Conservation (phyloP, 2,797 vertebrate genomes). For the Choloepus didactylus region DNA sequence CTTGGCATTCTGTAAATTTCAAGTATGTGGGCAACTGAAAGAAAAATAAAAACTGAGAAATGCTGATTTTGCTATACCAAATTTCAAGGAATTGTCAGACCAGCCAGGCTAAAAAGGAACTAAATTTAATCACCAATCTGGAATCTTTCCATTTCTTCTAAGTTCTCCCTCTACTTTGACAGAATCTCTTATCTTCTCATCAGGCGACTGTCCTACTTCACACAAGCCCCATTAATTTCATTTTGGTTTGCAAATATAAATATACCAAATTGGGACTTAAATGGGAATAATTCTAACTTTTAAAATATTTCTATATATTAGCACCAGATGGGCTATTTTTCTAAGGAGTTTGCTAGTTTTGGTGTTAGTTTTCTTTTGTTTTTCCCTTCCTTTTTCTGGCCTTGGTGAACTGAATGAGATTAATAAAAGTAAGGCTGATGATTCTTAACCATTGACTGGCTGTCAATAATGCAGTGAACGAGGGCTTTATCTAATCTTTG, state of each 20-base stretch:
- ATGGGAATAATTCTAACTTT: neutral
- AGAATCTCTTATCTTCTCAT: neutral
- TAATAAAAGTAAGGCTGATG: conserved; percentile 2
- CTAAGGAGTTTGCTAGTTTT: neutral
- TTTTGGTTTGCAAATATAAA: conserved; percentile 7
- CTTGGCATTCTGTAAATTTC: neutral
- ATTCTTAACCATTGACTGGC: conserved; percentile 2
- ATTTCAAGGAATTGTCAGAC: neutral
- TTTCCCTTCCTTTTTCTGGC: neutral
- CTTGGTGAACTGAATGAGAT: conserved; percentile 8
- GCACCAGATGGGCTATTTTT: neutral
- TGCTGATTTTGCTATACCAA: neutral
- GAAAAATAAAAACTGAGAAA: neutral
- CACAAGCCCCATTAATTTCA: neutral
- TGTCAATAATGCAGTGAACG: conserved; percentile 1
- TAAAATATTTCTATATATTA: neutral
- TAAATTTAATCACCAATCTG: neutral
- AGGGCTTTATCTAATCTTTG: conserved; percentile 49
- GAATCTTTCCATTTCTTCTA: neutral
- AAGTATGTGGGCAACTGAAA: neutral
- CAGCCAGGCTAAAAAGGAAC: neutral
- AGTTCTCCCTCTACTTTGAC: neutral
- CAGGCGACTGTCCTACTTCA: neutral
- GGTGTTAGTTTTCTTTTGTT: neutral
- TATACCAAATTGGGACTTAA: neutral